Percentiles rank a stretch among this genome's conserved stretches.
Conservation (phyloP, 2,888 invertebrate species). For the Desoria tigrina region DNA sequence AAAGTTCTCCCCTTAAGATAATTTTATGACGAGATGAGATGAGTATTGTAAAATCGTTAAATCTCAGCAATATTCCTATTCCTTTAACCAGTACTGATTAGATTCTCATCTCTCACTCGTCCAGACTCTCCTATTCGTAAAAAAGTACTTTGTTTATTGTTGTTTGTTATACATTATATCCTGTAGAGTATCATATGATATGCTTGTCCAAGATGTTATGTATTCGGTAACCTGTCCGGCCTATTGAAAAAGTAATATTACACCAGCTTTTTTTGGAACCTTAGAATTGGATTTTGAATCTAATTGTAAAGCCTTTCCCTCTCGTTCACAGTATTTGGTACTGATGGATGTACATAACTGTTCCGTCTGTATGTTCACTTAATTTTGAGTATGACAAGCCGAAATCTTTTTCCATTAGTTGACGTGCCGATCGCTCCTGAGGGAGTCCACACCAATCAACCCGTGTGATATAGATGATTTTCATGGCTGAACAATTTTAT, state of each 20-base stretch:
- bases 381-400: constrained; percentile 25
- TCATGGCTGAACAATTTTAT: constrained; percentile 20
- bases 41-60: constrained; percentile 14
- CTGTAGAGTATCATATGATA: no score
- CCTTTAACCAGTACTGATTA: no score
- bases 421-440: constrained; percentile 24
- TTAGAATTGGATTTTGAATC: no score
- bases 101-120: not conserved
- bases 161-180: constrained; percentile 6
- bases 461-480: constrained; percentile 21
- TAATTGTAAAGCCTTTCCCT: no score
- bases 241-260: no score
- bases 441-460: constrained; percentile 30
- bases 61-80: not conserved
- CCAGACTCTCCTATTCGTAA: not conserved
- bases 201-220: no score
- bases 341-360: constrained; percentile 1
- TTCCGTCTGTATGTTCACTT: constrained; percentile 20
- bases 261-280: no score
- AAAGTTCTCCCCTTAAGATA: not conserved
- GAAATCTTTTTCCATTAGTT: constrained; percentile 13
- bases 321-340: not conserved
- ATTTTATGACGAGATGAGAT: constrained; percentile 13
- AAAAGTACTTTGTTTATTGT: constrained; percentile 7
- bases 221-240: no score